Base-by-base conservation (phyloP, 92 coral and sea anemone species). In the Anthopleura xanthogrammica region DNA sequence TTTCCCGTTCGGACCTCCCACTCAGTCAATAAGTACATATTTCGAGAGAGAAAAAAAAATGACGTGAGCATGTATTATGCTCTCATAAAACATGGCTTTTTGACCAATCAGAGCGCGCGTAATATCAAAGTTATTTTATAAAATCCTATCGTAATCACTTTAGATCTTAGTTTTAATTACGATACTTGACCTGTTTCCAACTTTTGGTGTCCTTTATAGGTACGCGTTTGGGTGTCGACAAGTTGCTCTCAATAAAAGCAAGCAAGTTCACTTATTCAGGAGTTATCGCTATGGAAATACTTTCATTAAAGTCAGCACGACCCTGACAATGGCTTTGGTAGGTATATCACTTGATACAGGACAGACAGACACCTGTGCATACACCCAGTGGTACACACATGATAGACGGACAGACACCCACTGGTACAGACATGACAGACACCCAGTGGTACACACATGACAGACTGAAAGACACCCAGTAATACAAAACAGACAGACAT, bases 201-300 rank as follows among this genome's bases (percentile, higher is more conserved):
- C 56, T 52, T 23, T 52, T 29, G 42, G 46, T 87, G 13, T 16
- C 70, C 60, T 73, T 62, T 78, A 16, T 56, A 96, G 99, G 79
- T 96, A 88, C 79, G 83, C 97, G 24, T 94, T 90, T 78, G 99
- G 95, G 52, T 96, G 99, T 41, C 95, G 99, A 46, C 98, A 96
- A 83, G 94, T 96, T 41, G 97, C 97, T 48, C 83, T 96, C 23
- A 95, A 92, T 70, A 82, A 79, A 12, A 78, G 83, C 12, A 81
- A 94, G 75, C 80, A 82, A 52, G 95, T 94, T 70, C 56, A 56
- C 48, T 46, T 80, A 55, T 94, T 96, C 81, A 81, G 74, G 1
- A 83, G 90, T 41, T 72, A 52, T 42, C 77, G 86, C 39, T 79
- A 90, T 76, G 82, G 77, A 36, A 84, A 52, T 42, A 79, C 89